Evolutionary conservation across 2,888 invertebrate species (phyloP).

Genomic region (Campopleginae sp.): DNA sequence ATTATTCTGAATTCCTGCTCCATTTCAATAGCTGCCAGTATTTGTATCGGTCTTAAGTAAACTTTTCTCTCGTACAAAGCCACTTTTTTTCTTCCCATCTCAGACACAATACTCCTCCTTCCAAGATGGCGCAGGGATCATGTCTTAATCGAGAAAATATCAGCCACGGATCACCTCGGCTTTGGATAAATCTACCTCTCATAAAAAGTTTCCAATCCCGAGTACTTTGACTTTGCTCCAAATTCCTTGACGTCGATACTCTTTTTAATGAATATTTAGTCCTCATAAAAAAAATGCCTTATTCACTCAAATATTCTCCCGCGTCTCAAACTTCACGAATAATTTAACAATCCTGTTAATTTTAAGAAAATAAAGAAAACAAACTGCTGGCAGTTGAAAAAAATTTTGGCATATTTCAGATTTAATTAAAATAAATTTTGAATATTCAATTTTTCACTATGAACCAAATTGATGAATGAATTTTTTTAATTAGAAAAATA

Average conservation of each 20-base stretch:
- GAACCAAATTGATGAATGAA: no score
- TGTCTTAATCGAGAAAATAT: slow-evolving; percentile 45
- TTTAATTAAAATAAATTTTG: no score
- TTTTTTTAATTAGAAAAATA: no score
- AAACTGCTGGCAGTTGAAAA: background rate
- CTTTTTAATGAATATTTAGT: background rate
- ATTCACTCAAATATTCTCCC: background rate
- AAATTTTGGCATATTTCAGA: no score
- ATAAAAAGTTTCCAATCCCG: slow-evolving; percentile 1
- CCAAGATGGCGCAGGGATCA: slow-evolving; percentile 23
- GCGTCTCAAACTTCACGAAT: background rate
- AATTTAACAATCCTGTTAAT: background rate
- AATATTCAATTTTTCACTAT: no score
- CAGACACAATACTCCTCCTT: background rate
- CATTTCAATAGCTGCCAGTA: slow-evolving; percentile 6
- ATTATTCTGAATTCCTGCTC: slow-evolving; percentile 33
- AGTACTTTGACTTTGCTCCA: background rate
- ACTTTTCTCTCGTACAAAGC: slow-evolving; percentile 8
- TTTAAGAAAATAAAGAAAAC: background rate
- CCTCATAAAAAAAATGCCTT: background rate
- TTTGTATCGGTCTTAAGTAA: slow-evolving; percentile 15
- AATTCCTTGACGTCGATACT: background rate
- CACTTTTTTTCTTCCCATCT: background rate
- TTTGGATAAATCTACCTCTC: background rate
- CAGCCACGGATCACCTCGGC: background rate